Base-by-base conservation (phyloP, 92 coral and sea anemone genomes). In the Phenganax marumi region DNA sequence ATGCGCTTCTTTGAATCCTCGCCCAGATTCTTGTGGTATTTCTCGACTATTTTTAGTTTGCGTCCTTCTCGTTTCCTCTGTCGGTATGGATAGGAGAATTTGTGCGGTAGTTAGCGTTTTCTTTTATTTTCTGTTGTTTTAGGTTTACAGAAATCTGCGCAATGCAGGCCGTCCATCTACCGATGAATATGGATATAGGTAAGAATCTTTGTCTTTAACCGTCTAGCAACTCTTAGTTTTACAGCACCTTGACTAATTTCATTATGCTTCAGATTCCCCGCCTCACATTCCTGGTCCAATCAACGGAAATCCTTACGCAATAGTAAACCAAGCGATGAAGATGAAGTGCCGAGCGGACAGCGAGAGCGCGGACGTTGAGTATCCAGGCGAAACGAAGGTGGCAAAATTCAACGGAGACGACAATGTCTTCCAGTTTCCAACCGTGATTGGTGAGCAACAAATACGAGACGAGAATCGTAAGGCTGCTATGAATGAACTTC, bases 271-370 rank as follows among this genome's bases (percentile, higher is more conserved):
- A 39, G 64, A 66, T 82, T 77, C 91, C 23, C 97, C 97, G 51
- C 81, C 92, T 56, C 91, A 96, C 81, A 86, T 92, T 63, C 91
- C 97, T 21, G 99, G 99, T 7, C 99, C 99, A 3, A 86, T 96
- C 66, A 92, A 96, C 82, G 99, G 99, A 33, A 93, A 94, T 73
- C 88, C 91, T 21, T 96, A 96, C 87, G 99, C 99, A 3, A 92
- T 91, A 62, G 99, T 96, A 6, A 93, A 96, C 89, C 93, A 92
- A 75, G 91, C 89, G 13, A 86, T 93, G 84, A 96, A 90, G 80
- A 87, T 87, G 77, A 94, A 89, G 81, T 83, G 91, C 50, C 93
- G 99, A 8, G 91, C 96, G 0, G 82, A 87, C 46, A 91, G 94
- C 54, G 81, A 89, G 71, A 93, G 91, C 47, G 86, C 91, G 1